These are phyloP conservation scores for Nerophis lumbriciformis DNA, from an alignment of 2,113 vertebrate species.

Conservation along the genomic window DNA sequence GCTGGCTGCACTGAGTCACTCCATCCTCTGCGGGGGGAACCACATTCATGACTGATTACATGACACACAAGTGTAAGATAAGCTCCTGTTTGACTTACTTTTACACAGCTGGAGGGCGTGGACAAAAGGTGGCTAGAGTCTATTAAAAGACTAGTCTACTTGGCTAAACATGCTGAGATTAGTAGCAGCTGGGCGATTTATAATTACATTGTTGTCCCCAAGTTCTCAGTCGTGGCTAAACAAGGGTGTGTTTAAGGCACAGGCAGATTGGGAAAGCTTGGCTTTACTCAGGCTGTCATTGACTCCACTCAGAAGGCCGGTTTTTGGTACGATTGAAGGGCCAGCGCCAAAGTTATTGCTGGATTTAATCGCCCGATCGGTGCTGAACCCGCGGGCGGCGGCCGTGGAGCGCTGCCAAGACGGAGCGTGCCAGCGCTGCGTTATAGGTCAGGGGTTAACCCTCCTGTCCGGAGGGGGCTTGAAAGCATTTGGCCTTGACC, in stretches of 20 bases:
- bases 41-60: slow-evolving; percentile 35
- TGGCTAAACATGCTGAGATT: slow-evolving; percentile 52
- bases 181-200: slow-evolving; percentile 45
- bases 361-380: slow-evolving; percentile 60
- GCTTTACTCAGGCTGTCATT: slow-evolving; percentile 50
- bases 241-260: slow-evolving; percentile 20
- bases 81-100: slow-evolving; percentile 32
- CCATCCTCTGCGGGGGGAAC: not conserved
- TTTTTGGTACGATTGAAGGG: not conserved
- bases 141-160: slow-evolving; percentile 47
- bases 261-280: slow-evolving; percentile 24
- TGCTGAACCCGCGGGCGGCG: slow-evolving; percentile 30
- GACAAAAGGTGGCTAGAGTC: slow-evolving; percentile 38
- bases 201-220: slow-evolving; percentile 56
- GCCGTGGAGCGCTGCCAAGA: slow-evolving; percentile 34
- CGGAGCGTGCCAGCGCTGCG: slow-evolving; percentile 23
- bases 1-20: slow-evolving; percentile 5
- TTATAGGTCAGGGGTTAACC: slow-evolving; percentile 49
- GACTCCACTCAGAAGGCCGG: slow-evolving; percentile 24
- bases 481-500: slow-evolving; percentile 43
- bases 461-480: slow-evolving; percentile 36
- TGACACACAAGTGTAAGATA: slow-evolving; percentile 28
- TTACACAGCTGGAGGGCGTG: slow-evolving; percentile 26
- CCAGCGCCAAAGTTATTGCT: slow-evolving; percentile 23
- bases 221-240: slow-evolving; percentile 40